These are phyloP conservation scores for Lasioglossum lativentre DNA, from an alignment of 2,888 invertebrate species.

Conservation along the genomic window DNA sequence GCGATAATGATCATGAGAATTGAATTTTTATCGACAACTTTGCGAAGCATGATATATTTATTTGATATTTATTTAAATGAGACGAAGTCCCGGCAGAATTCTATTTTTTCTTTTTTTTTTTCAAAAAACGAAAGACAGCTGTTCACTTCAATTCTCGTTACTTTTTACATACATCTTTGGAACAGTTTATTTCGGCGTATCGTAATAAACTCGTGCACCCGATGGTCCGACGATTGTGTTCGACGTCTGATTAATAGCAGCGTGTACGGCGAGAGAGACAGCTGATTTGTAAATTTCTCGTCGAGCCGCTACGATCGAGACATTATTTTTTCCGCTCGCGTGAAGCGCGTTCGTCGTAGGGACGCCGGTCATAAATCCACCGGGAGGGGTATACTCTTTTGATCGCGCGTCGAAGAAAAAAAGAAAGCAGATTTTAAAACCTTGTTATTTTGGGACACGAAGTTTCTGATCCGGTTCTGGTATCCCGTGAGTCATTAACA, in stretches of 20 bases:
- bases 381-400: neutral
- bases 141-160: neutral
- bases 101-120: no score
- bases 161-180: neutral
- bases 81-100: no score
- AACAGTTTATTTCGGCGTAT: neutral
- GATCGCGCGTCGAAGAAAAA: constrained; percentile 3
- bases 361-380: neutral
- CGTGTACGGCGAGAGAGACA: neutral
- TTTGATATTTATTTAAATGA: no score
- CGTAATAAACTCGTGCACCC: neutral
- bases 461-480: constrained; percentile 21
- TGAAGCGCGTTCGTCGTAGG: neutral
- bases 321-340: neutral
- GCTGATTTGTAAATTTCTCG: constrained; percentile 6
- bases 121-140: neutral
- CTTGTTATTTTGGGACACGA: constrained; percentile 9
- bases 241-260: neutral
- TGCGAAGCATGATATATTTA: no score
- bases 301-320: neutral
- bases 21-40: no score
- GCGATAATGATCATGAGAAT: no score
- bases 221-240: neutral
- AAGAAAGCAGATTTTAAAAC: constrained; percentile 19
- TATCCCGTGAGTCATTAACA: constrained; percentile 11